Evolutionary conservation across 1,140 invertebrate genomes (phyloP).

Genomic region (Meloidogyne chitwoodi): DNA sequence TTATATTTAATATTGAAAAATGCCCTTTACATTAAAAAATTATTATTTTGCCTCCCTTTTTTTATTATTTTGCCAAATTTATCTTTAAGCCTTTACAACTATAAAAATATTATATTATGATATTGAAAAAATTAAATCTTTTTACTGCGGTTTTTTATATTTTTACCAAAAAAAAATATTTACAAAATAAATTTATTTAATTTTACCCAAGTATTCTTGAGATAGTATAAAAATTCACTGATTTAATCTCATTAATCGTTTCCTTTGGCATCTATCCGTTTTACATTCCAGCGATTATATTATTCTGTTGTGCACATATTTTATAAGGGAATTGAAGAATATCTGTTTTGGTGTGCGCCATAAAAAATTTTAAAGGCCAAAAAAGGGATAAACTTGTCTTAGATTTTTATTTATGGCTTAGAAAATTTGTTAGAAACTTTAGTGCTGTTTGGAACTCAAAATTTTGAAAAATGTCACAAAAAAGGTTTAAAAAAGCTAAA

Average conservation of each 20-base stretch:
- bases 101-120: too few species aligned
- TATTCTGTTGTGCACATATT: neutral
- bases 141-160: too few species aligned
- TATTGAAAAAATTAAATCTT: too few species aligned
- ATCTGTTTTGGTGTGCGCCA: neutral
- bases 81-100: too few species aligned
- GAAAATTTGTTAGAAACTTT: neutral
- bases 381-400: neutral
- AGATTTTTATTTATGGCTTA: too few species aligned
- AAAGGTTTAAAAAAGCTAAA: neutral
- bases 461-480: too few species aligned
- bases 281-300: neutral
- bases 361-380: neutral
- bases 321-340: neutral
- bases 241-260: neutral
- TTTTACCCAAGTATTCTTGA: neutral
- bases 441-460: neutral
- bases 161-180: neutral
- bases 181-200: neutral
- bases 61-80: too few species aligned
- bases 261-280: neutral
- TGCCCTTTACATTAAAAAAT: too few species aligned
- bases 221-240: too few species aligned
- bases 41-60: too few species aligned
- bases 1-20: too few species aligned